Evolutionary conservation across 2,113 vertebrate genomes (phyloP).

Genomic region (Globicephala melas): DNA sequence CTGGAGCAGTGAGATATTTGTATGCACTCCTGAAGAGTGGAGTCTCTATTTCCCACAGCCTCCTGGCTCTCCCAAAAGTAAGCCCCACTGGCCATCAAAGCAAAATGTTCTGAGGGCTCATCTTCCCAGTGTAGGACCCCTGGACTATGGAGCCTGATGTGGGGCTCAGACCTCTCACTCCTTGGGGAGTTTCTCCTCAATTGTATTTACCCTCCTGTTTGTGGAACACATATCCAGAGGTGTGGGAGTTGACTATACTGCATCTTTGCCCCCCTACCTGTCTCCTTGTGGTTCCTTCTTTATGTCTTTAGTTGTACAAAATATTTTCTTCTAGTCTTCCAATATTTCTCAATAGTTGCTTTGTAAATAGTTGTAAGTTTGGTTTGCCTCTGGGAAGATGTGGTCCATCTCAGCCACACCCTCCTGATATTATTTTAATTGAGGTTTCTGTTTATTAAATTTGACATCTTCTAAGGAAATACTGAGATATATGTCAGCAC

Average conservation of each 20-base stretch:
- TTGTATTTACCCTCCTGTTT: not conserved
- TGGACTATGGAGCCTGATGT: not conserved
- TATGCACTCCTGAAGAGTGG: not conserved
- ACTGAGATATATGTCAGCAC: not conserved
- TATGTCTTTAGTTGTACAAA: not conserved
- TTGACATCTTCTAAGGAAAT: not conserved
- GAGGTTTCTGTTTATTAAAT: not conserved
- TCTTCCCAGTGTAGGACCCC: not conserved
- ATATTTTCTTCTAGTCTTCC: not conserved
- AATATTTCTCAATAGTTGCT: not conserved
- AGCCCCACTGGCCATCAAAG: not conserved
- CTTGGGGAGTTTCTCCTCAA: rapidly evolving
- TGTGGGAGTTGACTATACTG: not conserved
- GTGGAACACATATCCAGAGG: not conserved
- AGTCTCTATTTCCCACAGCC: not conserved
- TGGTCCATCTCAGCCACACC: not conserved
- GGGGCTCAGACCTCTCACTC: not conserved
- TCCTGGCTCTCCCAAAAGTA: not conserved
- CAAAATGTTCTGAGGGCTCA: not conserved
- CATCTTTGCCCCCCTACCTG: not conserved
- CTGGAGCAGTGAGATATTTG: not conserved
- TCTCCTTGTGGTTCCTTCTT: not conserved
- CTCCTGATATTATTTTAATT: not conserved
- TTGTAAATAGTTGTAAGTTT: not conserved
- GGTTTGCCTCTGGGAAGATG: not conserved